Percentiles rank a stretch among this genome's conserved stretches.
These are phyloP conservation scores for Apodemus sylvaticus DNA, from an alignment of 2,113 vertebrate genomes.

Conservation along the genomic window DNA sequence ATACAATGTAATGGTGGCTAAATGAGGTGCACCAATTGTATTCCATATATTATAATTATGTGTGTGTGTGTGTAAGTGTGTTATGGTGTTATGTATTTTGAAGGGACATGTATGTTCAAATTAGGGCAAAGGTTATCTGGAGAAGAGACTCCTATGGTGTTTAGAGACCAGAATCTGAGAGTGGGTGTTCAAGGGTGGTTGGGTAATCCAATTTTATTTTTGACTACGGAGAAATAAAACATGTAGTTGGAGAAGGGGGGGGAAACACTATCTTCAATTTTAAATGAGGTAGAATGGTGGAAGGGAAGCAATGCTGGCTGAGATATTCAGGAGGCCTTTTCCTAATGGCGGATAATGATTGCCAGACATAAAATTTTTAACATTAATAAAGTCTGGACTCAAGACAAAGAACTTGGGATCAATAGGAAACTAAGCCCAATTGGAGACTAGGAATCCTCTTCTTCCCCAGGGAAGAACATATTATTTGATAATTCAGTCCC, in stretches of 20 bases:
- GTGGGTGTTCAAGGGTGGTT: not conserved
- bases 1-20: not conserved
- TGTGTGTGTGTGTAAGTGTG: too few relatives aligned
- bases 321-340: not conserved
- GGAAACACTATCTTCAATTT: not conserved
- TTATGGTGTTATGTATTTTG: not conserved
- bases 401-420: not conserved
- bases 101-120: not conserved
- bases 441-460: not conserved
- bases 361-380: not conserved
- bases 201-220: not conserved
- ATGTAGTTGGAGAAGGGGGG: not conserved
- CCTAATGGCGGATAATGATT: not conserved
- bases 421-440: not conserved
- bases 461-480: not conserved
- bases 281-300: not conserved
- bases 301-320: not conserved
- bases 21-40: not conserved
- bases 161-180: not conserved
- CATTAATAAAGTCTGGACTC: not conserved
- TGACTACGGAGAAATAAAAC: not conserved
- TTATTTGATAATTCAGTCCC: not conserved
- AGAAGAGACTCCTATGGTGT: not conserved
- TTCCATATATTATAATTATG: not conserved
- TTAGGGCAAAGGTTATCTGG: not conserved